Base-by-base conservation (phyloP, 2,888 invertebrate genomes). In the Psococerastis gibbosa region DNA sequence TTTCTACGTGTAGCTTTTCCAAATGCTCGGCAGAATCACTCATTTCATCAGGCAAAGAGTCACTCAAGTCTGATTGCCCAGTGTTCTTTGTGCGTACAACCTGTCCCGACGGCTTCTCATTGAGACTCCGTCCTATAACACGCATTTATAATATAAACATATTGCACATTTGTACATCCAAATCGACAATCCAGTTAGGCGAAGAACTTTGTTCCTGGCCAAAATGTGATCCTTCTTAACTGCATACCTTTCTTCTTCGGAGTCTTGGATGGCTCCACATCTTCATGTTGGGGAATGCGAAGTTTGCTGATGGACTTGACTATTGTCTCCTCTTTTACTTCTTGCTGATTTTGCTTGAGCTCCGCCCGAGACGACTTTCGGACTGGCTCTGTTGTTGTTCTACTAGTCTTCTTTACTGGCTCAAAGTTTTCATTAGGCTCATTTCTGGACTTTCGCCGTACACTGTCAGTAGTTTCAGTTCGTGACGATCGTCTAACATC, bases 151-250 rank as follows among this genome's bases (percentile, higher is more conserved):
- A n/a, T n/a, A n/a, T n/a, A n/a, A n/a, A n/a, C n/a, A n/a, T n/a
- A n/a, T 11, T 27, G 27, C 11, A 27, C 27, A 27, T 27, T 27
- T 27, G 6, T 27, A 27, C 27, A 27, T 6, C 8, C 27, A 27
- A 6, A 27, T 27, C 11, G 11, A n/a, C n/a, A n/a, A n/a, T n/a
- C n/a, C n/a, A n/a, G n/a, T n/a, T n/a, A n/a, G n/a, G n/a, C 47
- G 20, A 51, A 58, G 55, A 69, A 66, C 64, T 76, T 77, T 52
- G 77, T 76, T 55, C 75, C 76, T 53, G 75, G 75, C 66, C 75
- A 75, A 70, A 78, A 78, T 54, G 77, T 72, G 59, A 78, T 78
- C 63, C 74, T 75, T 67, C 73, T 71, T 59, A 48, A 47, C 46
- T 69, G 68, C 76, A 75, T 75, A 75, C 71, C 77, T 74, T 76